Evolutionary conservation across 1,140 invertebrate species (phyloP).

Genomic region (Mya arenaria): DNA sequence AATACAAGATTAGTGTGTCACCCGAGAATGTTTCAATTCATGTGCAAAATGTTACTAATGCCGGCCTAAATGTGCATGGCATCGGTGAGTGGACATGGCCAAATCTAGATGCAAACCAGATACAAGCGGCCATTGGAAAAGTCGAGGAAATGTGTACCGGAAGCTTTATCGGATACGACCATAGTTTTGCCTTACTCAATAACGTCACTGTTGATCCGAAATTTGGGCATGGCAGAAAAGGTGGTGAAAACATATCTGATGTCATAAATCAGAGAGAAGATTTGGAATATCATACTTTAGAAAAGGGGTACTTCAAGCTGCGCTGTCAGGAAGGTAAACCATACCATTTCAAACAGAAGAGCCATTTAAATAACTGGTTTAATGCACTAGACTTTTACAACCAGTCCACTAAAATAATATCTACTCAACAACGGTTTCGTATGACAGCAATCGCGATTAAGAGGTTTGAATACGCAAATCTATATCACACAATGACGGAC

Average conservation of each 20-base stretch:
- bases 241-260: conserved; percentile 70
- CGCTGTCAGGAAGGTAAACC: conserved; percentile 30
- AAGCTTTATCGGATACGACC: conserved; percentile 54
- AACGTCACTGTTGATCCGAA: conserved; percentile 60
- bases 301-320: conserved; percentile 66
- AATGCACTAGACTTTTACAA: conserved; percentile 15
- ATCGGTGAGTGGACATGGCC: too few relatives aligned
- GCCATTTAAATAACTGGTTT: conserved; percentile 65
- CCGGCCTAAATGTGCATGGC: too few relatives aligned
- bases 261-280: conserved; percentile 75
- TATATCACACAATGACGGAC: conserved; percentile 79
- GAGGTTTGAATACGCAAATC: conserved; percentile 77
- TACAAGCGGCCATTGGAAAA: too few relatives aligned
- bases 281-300: conserved; percentile 66
- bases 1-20: too few relatives aligned
- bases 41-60: too few relatives aligned
- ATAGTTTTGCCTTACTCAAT: conserved; percentile 60
- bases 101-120: too few relatives aligned
- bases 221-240: conserved; percentile 38
- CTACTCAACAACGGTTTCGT: not conserved
- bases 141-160: conserved; percentile 27
- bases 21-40: too few relatives aligned
- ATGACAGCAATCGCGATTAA: conserved; percentile 62
- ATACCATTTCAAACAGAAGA: conserved; percentile 23
- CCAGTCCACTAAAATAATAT: not conserved